Evolutionary conservation across 2,113 vertebrate species (phyloP), one percentile per base, ranked within the genome.

Genomic region (Lontra canadensis): DNA sequence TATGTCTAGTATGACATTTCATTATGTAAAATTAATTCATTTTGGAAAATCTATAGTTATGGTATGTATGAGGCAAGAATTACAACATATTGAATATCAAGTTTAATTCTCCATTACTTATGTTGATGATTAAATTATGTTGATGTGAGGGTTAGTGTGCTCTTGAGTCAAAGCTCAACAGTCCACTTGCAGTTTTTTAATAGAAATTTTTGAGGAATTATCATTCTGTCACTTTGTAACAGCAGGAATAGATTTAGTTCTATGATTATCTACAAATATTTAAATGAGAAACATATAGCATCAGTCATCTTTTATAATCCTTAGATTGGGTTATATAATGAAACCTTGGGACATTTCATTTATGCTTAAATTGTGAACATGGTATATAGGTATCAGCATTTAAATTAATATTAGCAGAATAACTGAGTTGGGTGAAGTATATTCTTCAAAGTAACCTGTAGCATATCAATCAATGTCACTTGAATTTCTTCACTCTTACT

Each of bases 61-160:
- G 61, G 73, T 86, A 97, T 98, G 49, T 90, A 93, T 90, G 78
- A 97, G 93, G 92, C 31, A 96, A 4, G 31, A 97, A 98, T 98
- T 98, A 95, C 49, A 81, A 36, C 97, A 34, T 87, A 97, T 97
- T 98, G 71, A 97, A 96, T 82, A 98, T 89, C 34, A 42, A 95
- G 96, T 98, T 98, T 98, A 98, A 98, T 98, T 98, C 98, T 97
- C 97, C 94, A 98, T 98, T 99, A 98, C 91, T 98, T 98, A 87
- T 74, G 88, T 79, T 98, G 95, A 97, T 98, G 88, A 98, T 98
- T 98, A 98, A 98, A 98, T 99, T 98, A 98, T 98, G 94, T 97
- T 97, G 98, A 98, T 97, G 29, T 96, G 95, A 98, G 95, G 96
- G 94, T 98, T 98, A 98, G 96, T 97, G 94, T 98, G 97, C 97